Conservation (phyloP, 2,113 vertebrate genomes). For the Spea bombifrons region DNA sequence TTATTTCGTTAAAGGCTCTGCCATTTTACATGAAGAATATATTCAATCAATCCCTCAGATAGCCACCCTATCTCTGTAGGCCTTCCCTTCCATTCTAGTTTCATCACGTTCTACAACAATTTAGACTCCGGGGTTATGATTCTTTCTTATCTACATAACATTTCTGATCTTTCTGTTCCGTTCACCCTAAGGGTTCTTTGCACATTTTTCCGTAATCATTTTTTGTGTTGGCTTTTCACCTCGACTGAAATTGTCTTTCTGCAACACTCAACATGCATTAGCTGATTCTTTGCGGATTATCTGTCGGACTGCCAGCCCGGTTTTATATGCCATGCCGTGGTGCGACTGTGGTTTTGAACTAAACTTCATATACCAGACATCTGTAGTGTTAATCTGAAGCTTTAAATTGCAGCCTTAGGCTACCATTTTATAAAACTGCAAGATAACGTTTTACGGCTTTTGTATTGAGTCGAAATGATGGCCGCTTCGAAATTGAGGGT, state of each 20-base stretch:
- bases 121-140: not conserved
- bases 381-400: conserved; percentile 24
- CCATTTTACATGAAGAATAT: not conserved
- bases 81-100: not conserved
- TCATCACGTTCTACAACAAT: not conserved
- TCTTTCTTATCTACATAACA: conserved; percentile 7
- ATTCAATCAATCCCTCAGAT: not conserved
- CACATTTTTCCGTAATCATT: conserved; percentile 8
- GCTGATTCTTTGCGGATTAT: conserved; percentile 24
- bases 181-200: not conserved
- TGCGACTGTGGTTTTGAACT: conserved; percentile 8
- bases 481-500: not conserved
- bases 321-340: conserved; percentile 17
- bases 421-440: conserved; percentile 17
- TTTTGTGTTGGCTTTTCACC: conserved; percentile 13
- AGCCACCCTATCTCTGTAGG: not conserved
- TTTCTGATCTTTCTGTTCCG: not conserved
- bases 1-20: not conserved
- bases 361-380: conserved; percentile 19
- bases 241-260: conserved; percentile 20
- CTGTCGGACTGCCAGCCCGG: not conserved
- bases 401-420: conserved; percentile 13
- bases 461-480: not conserved
- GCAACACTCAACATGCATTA: conserved; percentile 23
- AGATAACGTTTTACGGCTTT: not conserved